Evolutionary conservation across 2,888 invertebrate species (phyloP).

Genomic region (Zonitis immaculata): DNA sequence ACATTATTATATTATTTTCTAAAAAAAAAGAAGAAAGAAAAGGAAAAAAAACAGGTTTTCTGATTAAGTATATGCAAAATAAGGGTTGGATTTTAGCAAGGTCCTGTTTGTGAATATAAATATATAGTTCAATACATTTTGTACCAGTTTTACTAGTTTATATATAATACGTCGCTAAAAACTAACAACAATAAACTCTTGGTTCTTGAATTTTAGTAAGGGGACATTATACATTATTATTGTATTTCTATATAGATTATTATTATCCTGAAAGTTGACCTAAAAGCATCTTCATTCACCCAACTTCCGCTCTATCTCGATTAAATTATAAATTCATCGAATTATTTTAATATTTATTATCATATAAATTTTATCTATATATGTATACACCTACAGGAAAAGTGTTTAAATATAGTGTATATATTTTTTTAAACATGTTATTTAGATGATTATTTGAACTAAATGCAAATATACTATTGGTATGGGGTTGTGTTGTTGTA

Average conservation of each 20-base stretch:
- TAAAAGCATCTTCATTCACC: background rate
- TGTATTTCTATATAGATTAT: background rate
- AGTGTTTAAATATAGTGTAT: no score
- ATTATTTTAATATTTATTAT: no score
- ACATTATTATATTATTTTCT: background rate
- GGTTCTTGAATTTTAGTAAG: constrained; percentile 1
- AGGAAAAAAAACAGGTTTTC: constrained; percentile 28
- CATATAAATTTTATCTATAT: background rate
- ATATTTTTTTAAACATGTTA: no score
- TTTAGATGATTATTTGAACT: constrained; percentile 21
- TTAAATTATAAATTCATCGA: no score
- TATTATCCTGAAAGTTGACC: background rate
- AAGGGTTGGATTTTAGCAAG: constrained; percentile 26
- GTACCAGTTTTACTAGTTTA: constrained; percentile 27
- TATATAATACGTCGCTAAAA: constrained; percentile 20
- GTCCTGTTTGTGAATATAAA: constrained; percentile 16
- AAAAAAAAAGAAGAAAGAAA: no score
- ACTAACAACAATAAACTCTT: constrained; percentile 8
- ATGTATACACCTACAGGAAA: background rate
- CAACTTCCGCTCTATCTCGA: background rate
- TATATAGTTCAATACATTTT: constrained; percentile 9
- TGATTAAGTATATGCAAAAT: constrained; percentile 16
- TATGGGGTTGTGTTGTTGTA: constrained; percentile 35
- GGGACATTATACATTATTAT: background rate
- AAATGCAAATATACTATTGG: constrained; percentile 33